Evolutionary conservation across 2,113 vertebrate species (phyloP).

Genomic region (Forbesichthys papilliferus): DNA sequence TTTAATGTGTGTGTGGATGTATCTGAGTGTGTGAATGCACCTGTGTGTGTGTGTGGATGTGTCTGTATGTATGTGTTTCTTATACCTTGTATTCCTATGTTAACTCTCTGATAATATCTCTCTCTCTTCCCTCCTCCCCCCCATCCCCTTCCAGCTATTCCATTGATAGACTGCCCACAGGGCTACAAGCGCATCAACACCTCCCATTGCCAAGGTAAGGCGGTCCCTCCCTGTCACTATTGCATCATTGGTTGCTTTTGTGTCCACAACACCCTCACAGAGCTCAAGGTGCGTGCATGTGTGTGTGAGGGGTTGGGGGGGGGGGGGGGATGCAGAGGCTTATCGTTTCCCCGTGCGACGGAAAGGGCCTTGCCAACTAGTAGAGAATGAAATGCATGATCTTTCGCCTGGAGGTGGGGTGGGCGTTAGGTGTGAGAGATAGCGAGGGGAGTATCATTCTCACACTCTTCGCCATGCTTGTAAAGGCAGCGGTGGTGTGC

Average conservation of each 20-base stretch:
- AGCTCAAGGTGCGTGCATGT: no score
- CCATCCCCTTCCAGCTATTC: constrained; percentile 75
- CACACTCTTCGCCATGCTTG: no score
- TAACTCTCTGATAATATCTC: not conserved
- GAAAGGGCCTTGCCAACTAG: constrained; percentile 1
- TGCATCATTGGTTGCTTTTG: no score
- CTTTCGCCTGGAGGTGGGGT: constrained; percentile 12
- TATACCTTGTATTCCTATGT: not conserved
- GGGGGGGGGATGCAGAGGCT: not conserved
- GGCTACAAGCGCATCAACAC: constrained; percentile 92
- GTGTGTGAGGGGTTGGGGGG: not conserved
- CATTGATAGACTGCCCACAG: constrained; percentile 87
- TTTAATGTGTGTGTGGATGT: not conserved
- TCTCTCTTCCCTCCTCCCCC: not conserved
- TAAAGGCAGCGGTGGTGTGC: no score
- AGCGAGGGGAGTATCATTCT: no score
- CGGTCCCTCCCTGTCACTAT: no score
- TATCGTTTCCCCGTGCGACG: constrained; percentile 22
- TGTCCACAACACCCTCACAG: no score
- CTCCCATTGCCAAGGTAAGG: constrained; percentile 92
- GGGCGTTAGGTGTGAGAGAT: no score
- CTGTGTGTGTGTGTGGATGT: not conserved
- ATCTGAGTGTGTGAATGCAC: not conserved
- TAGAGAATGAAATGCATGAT: constrained; percentile 22
- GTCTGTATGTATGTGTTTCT: not conserved